Conservation (phyloP, 2,888 invertebrate genomes). For the Syritta pipiens region DNA sequence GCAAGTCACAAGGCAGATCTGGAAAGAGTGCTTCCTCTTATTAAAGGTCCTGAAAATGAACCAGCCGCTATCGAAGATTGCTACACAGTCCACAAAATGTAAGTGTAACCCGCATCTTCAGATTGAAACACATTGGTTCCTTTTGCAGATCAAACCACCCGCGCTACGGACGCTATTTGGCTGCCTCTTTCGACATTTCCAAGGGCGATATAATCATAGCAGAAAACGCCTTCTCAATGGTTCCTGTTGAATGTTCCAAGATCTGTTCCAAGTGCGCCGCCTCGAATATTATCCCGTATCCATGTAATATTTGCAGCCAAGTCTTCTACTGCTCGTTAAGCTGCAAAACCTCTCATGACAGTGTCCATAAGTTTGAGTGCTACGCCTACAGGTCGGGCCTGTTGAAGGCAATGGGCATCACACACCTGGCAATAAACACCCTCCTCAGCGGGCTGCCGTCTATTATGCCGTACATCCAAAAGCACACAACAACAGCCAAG, state of each 20-base stretch:
- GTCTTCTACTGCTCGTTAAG: slow-evolving; percentile 84
- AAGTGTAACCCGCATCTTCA: neutral
- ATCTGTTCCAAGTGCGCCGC: slow-evolving; percentile 88
- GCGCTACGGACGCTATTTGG: slow-evolving; percentile 73
- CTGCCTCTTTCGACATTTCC: slow-evolving; percentile 81
- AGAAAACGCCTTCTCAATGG: slow-evolving; percentile 90
- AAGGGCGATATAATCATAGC: slow-evolving; percentile 88
- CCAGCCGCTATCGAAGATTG: neutral
- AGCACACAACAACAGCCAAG: neutral
- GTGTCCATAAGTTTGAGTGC: slow-evolving; percentile 88
- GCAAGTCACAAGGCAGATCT: neutral
- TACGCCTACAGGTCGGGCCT: slow-evolving; percentile 82
- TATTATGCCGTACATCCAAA: slow-evolving; percentile 80
- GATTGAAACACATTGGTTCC: neutral
- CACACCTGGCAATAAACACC: slow-evolving; percentile 87
- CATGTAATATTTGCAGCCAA: slow-evolving; percentile 85
- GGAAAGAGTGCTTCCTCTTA: slow-evolving; percentile 11
- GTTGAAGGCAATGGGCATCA: slow-evolving; percentile 87
- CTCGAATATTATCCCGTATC: slow-evolving; percentile 82
- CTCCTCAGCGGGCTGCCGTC: slow-evolving; percentile 81
- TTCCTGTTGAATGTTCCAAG: slow-evolving; percentile 81
- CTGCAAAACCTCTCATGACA: slow-evolving; percentile 82
- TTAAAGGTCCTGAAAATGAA: neutral
- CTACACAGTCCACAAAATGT: slow-evolving; percentile 40
- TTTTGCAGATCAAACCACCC: slow-evolving; percentile 14